Evolutionary conservation across 2,113 vertebrate species (phyloP).

Genomic region (Callithrix jacchus): DNA sequence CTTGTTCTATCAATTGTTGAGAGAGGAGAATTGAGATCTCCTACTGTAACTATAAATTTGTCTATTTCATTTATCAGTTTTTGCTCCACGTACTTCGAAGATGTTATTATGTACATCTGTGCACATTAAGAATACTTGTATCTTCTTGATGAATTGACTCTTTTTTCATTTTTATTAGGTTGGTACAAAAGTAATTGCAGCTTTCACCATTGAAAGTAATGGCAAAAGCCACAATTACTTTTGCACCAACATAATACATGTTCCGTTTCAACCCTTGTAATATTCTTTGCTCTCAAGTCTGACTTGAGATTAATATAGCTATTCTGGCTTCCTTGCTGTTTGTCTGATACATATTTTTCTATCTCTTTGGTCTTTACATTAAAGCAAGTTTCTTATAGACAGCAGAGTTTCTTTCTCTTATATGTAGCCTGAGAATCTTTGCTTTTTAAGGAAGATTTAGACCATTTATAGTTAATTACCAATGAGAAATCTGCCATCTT

Average conservation of each 20-base stretch:
- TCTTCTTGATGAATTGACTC: neutral
- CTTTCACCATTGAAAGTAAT: no score
- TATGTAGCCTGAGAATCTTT: neutral
- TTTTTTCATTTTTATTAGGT: neutral
- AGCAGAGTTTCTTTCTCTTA: neutral
- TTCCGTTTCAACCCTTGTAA: neutral
- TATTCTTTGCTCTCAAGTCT: constrained; percentile 5
- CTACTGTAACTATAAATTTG: neutral
- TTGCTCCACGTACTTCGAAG: neutral
- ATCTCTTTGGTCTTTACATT: neutral
- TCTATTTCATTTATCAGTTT: constrained; percentile 5
- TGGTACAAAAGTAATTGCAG: no score
- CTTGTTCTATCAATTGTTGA: neutral
- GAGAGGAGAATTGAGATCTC: neutral
- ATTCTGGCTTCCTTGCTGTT: neutral
- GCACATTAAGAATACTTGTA: neutral
- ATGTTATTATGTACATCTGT: neutral
- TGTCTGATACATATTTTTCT: neutral
- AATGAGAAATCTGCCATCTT: neutral
- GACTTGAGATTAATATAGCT: neutral
- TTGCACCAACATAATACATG: neutral
- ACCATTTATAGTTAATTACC: neutral
- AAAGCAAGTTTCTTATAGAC: neutral
- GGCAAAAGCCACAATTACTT: no score
- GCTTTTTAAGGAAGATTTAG: neutral